phyloP scores from a whole-genome alignment of 2,888 invertebrate species.

The Hedya salicella region DNA sequence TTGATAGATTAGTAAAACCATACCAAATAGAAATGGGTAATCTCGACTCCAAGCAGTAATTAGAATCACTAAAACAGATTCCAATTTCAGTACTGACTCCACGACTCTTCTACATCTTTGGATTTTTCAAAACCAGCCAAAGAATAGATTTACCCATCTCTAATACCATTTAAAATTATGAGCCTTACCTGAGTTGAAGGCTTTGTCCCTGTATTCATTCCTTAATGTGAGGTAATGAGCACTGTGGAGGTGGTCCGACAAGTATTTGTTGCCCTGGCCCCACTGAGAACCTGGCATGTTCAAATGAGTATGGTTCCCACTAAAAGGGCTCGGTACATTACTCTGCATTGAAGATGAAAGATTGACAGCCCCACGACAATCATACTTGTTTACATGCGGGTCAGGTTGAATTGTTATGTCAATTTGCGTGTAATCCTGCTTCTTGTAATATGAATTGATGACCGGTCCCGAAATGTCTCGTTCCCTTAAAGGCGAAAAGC shows the following conservation, averaged over 20 bases:
- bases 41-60: no score
- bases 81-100: no score
- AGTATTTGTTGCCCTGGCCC: constrained; percentile 88
- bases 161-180: no score
- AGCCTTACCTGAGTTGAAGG: constrained; percentile 66
- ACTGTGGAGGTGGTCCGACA: constrained; percentile 88
- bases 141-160: no score
- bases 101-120: no score
- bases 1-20: no score
- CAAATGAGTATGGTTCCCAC: constrained; percentile 86
- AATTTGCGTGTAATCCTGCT: constrained; percentile 60
- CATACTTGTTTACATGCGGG: constrained; percentile 88
- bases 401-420: constrained; percentile 76
- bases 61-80: no score
- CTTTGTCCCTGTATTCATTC: constrained; percentile 72
- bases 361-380: constrained; percentile 87
- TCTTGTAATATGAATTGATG: constrained; percentile 77
- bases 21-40: no score
- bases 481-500: constrained; percentile 87
- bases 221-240: constrained; percentile 86
- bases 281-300: constrained; percentile 91
- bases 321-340: constrained; percentile 89
- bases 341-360: constrained; percentile 90
- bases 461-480: constrained; percentile 87
- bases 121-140: no score